Conservation (phyloP, 2,888 invertebrate genomes). For the Caenorhabditis sp. region DNA sequence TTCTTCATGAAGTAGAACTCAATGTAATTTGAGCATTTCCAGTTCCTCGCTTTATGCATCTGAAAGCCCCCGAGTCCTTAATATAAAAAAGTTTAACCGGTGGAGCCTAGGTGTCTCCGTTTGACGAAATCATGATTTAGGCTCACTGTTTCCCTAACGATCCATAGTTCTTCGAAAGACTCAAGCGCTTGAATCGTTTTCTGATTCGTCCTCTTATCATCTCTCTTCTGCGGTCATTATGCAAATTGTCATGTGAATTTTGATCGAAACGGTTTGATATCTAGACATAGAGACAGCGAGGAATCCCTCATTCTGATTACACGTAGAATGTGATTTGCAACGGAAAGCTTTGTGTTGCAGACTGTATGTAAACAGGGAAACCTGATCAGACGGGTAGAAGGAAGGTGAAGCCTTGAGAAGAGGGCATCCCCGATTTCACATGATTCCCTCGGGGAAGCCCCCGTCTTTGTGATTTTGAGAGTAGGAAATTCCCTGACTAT, state of each 20-base stretch:
- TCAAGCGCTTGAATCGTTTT: not conserved
- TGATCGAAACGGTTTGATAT: conserved; percentile 33
- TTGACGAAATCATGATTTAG: no score
- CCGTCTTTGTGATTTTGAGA: conserved; percentile 8
- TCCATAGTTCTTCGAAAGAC: not conserved
- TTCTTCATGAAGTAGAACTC: no score
- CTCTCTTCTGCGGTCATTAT: conserved; percentile 17
- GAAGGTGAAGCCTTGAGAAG: conserved; percentile 18
- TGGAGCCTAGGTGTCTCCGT: no score
- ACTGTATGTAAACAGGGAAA: conserved; percentile 42
- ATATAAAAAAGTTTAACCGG: no score
- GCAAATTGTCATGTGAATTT: conserved; percentile 45
- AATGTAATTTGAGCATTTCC: no score
- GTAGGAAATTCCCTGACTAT: conserved; percentile 9
- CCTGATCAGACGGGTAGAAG: conserved; percentile 36
- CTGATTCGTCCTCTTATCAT: conserved; percentile 5
- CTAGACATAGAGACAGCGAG: conserved; percentile 19
- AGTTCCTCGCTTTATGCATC: no score
- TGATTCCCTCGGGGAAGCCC: conserved; percentile 47
- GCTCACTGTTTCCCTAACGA: not conserved
- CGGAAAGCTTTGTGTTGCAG: conserved; percentile 46
- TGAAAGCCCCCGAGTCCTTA: no score
- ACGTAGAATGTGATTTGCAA: conserved; percentile 40
- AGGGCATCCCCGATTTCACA: conserved; percentile 55
- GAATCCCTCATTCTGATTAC: conserved; percentile 26